phyloP scores from a whole-genome alignment of 2,113 vertebrate species.

The Plectropomus leopardus region DNA sequence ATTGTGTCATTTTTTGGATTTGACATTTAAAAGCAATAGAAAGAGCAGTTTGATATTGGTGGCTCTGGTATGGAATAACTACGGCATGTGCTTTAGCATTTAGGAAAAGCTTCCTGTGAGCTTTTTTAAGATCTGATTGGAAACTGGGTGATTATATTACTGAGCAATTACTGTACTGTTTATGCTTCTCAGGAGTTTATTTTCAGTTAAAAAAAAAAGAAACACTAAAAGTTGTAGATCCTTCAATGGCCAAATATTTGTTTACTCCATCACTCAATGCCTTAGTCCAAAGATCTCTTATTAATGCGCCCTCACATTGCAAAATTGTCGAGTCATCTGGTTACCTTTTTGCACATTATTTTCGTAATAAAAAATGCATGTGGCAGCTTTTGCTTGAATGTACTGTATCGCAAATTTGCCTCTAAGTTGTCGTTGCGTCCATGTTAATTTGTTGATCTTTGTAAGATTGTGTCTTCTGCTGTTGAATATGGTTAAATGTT shows the following conservation, averaged over 20 bases:
- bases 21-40: conserved; percentile 18
- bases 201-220: conserved; percentile 14
- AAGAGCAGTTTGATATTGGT: not conserved
- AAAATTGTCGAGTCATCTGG: conserved; percentile 23
- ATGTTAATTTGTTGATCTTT: conserved; percentile 33
- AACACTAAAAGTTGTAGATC: conserved; percentile 25
- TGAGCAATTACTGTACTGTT: conserved; percentile 20
- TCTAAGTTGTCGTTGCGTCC: not conserved
- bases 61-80: not conserved
- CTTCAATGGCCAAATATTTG: conserved; percentile 41
- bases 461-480: conserved; percentile 40
- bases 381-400: conserved; percentile 70
- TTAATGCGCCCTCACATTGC: not conserved
- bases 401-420: conserved; percentile 44
- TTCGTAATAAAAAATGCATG: conserved; percentile 40
- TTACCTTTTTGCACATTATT: conserved; percentile 52
- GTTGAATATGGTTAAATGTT: conserved; percentile 39
- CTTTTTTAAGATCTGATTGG: not conserved
- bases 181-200: conserved; percentile 41
- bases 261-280: conserved; percentile 49
- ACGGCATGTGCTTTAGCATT: conserved; percentile 12
- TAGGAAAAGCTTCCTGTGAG: not conserved
- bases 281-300: conserved; percentile 57
- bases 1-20: not conserved
- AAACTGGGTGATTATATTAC: not conserved